Evolutionary conservation across 2,113 vertebrate species (phyloP), one percentile per base, ranked within the genome.

Genomic region (Gasterosteus aculeatus): DNA sequence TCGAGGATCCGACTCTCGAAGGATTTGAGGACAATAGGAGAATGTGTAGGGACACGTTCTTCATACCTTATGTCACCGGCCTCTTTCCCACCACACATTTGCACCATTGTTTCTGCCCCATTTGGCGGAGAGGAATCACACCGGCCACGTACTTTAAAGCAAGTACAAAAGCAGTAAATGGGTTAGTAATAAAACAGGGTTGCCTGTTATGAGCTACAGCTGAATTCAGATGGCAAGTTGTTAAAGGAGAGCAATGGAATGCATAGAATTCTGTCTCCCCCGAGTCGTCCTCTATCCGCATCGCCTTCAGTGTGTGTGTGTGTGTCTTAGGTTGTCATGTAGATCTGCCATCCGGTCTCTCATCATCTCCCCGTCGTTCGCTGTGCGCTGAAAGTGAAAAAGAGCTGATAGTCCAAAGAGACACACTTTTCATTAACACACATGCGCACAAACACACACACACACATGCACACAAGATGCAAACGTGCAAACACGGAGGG

Each of bases 341-440:
- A 77, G 78, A 84, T 78, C 77, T 77, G 63, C 87, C 79, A 89
- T 81, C 65, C 71, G 77, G 71, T 87, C 84, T 67, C 73, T 87
- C 87, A 83, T 83, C 87, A 87, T 66, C 74, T 83, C 77, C 31
- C 61, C 66, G 39, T 78, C 72, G 76, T 77, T 72, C 49, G 38
- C 76, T 84, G 76, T 79, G 75, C n/a, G 77, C 68, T 75, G 64
- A 88, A 81, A 77, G 70, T 74, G 60, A 82, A 86, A 81, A 81
- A 56, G 56, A 88, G 72, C 77, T 69, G 39, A 72, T 63, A 12
- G 53, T 73, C 39, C 44, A 53, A 51, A 82, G 56, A 81, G 31
- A 69, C 22, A 77, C 54, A 78, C 69, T 69, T 63, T 80, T 62
- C 80, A 71, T 72, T 39, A 60, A 46, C 64, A 69, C 57, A 70